A percentile compares a stretch with the other conserved stretches of the same genome.
These are phyloP conservation scores for Acrocera orbiculus DNA, from an alignment of 2,888 invertebrate genomes.

Conservation along the genomic window DNA sequence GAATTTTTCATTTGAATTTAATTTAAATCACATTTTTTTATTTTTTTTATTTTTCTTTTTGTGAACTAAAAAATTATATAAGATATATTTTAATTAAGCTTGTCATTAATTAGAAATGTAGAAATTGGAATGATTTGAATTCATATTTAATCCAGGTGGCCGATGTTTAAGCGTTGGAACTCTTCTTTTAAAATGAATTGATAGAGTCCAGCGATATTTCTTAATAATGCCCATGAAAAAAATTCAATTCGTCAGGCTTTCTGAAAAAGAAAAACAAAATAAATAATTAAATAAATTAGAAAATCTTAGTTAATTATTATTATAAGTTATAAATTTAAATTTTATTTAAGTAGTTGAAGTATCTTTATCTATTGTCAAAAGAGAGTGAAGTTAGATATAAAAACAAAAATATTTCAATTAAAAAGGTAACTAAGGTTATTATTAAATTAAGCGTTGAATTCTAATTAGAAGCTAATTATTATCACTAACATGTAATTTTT, in stretches of 20 bases:
- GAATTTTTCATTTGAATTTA: too few species aligned
- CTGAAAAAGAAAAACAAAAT: slow-evolving; percentile 12
- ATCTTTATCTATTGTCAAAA: too few species aligned
- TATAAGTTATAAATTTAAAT: too few species aligned
- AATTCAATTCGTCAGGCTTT: slow-evolving; percentile 12
- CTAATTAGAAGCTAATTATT: too few species aligned
- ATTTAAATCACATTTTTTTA: background rate
- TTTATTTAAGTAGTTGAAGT: too few species aligned
- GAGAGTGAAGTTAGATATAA: too few species aligned
- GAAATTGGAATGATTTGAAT: background rate
- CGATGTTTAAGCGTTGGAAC: slow-evolving; percentile 22
- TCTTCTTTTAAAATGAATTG: slow-evolving; percentile 21
- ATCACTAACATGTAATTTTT: too few species aligned
- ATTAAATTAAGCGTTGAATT: too few species aligned
- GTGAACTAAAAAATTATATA: background rate
- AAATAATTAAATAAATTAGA: background rate
- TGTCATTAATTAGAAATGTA: background rate
- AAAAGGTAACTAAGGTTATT: too few species aligned
- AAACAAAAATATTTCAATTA: too few species aligned
- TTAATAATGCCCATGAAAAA: slow-evolving; percentile 19
- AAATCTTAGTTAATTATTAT: background rate
- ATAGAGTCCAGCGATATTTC: slow-evolving; percentile 17
- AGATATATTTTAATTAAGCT: background rate
- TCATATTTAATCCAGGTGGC: slow-evolving; percentile 19
- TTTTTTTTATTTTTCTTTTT: background rate